Base-by-base conservation (phyloP, 2,888 invertebrate genomes). In the Lamellibrachia satsuma region DNA sequence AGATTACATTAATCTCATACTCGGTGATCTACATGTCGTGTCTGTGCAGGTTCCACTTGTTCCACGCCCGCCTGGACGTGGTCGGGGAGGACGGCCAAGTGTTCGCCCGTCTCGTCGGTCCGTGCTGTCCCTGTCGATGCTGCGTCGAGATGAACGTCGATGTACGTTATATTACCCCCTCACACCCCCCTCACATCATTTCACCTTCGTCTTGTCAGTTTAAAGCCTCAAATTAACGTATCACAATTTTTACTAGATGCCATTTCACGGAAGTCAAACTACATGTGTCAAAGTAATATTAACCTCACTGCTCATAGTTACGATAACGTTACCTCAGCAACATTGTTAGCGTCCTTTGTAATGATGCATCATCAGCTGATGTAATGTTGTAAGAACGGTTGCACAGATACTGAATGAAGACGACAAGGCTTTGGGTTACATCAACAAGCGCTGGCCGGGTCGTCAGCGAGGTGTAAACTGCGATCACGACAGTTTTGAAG, bases 71-170 rank as follows among this genome's bases (percentile, higher is more conserved):
- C 91, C 94, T 95, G 93, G 95, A 95, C 92, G 92, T 95, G 55
- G 55, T 93, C 52, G 95, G 95, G 91, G 93, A 94, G n/a, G 94
- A 95, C 91, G 94, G 94, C n/a, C 93, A 94, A 60, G 90, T 93
- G 6, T 92, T 95, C 91, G 94, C 94, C 27, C 93, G 94, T 91
- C 92, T 95, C 1, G 91, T 92, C 7, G 95, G 95, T 4, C 95
- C 95, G 0, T 94, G 94, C 92, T 95, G 95, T 92, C 94, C 94
- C 0, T 95, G 95, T 90, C 91, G 95, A 52, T 95, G 95, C 92
- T 94, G 94, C 75, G 94, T 95, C 1, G 95, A 95, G 90, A 93
- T 94, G 7, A 93, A 94, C 52, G 95, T 95, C 92, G 94, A 94
- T 94, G 95, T 95, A 93, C 60, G 92, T 92, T n/a, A 55, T 22